These are phyloP conservation scores for Platorchestia sp. DNA, from an alignment of 1,140 invertebrate genomes.

Conservation along the genomic window DNA sequence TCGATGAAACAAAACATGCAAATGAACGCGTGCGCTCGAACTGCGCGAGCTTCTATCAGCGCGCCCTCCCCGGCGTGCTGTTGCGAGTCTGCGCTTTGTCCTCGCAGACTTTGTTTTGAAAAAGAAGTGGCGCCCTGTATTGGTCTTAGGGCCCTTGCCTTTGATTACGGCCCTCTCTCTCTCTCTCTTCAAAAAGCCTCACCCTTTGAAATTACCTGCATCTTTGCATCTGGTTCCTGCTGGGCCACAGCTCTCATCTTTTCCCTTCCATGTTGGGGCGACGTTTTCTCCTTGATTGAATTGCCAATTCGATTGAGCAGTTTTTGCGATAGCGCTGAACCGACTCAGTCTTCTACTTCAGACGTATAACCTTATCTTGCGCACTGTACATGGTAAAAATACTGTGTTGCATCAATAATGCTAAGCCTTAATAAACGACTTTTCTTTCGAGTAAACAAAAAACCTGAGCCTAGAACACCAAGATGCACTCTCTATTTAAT, in stretches of 20 bases:
- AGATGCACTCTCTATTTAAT: too few species aligned
- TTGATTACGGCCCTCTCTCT: neutral
- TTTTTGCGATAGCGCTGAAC: neutral
- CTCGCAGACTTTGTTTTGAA: neutral
- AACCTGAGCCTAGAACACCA: too few species aligned
- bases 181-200: neutral
- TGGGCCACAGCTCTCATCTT: neutral
- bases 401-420: too few species aligned
- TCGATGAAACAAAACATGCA: neutral
- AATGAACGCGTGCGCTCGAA: neutral
- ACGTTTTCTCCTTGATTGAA: conserved; percentile 1
- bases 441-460: too few species aligned
- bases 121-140: neutral
- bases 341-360: neutral
- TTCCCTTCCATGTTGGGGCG: neutral
- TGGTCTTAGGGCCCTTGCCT: conserved; percentile 4
- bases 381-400: too few species aligned
- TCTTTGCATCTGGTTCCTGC: neutral
- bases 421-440: too few species aligned
- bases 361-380: neutral
- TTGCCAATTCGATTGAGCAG: neutral
- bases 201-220: conserved; percentile 7
- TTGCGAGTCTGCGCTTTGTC: neutral
- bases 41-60: neutral
- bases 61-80: neutral